Conservation (phyloP, 2,888 invertebrate species). For the Drosophila nigricruria region DNA sequence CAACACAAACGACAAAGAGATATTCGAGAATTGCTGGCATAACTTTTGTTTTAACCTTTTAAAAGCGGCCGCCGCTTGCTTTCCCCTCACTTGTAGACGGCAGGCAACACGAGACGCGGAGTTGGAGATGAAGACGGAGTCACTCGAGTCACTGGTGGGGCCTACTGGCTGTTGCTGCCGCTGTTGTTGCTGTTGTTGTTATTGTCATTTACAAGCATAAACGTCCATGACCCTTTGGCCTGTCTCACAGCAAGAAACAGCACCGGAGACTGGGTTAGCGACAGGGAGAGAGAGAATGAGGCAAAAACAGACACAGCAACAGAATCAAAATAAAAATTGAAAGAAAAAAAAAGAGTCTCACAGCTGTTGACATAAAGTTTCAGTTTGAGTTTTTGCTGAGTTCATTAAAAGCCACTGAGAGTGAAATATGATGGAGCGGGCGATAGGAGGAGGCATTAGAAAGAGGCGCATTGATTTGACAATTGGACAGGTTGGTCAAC, state of each 20-base stretch:
- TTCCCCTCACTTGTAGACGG: conserved; percentile 31
- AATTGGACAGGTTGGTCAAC: conserved; percentile 23
- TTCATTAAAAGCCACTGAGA: conserved; percentile 57
- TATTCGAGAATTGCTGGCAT: conserved; percentile 54
- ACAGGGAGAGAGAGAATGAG: conserved; percentile 26
- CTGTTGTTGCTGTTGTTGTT: conserved; percentile 36
- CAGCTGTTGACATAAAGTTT: conserved; percentile 74
- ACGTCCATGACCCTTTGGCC: conserved; percentile 80
- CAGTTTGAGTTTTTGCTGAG: conserved; percentile 47
- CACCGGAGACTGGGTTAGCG: conserved; percentile 11
- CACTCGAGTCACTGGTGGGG: conserved; percentile 4
- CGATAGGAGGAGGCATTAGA: neutral
- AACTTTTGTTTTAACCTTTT: conserved; percentile 54
- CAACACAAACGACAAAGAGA: conserved; percentile 40
- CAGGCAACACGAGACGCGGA: conserved; percentile 38
- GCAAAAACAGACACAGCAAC: conserved; percentile 37
- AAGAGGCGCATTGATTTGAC: conserved; percentile 36
- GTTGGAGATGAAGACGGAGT: conserved; percentile 6
- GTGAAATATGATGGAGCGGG: conserved; percentile 32
- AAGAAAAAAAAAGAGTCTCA: conserved; percentile 29
- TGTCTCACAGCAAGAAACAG: conserved; percentile 41
- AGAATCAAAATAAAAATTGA: conserved; percentile 29
- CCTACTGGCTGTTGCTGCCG: too few species aligned
- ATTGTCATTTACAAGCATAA: conserved; percentile 75
- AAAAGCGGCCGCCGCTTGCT: conserved; percentile 53